Evolutionary conservation across 2,797 vertebrate species (phyloP), one percentile per base, ranked within the genome.

Genomic region (Sebastes matsubarae): DNA sequence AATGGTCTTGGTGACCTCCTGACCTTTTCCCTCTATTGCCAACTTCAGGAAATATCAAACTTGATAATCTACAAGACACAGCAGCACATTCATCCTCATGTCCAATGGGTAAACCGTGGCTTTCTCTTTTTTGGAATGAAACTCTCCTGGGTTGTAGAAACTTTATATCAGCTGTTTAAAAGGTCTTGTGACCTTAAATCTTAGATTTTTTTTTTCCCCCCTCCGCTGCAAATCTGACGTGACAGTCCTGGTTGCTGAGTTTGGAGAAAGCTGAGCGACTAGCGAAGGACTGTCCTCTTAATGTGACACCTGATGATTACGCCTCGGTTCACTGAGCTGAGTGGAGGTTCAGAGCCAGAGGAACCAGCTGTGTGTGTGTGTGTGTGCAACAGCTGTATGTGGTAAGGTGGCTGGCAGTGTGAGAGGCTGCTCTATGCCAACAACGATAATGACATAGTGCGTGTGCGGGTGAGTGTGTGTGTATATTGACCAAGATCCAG

Each of bases 291-390:
- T 57, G 84, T 91, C 82, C 87, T 89, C 80, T 79, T 89, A 85
- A 91, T 87, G 91, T 91, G 93, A 92, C 92, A 93, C 91, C 91
- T 91, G 91, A 92, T 92, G 92, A 93, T 89, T 88, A 83, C 2
- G 65, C 27, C 52, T 72, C 34, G 85, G 85, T 91, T 90, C 88
- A 79, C 79, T 89, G 90, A 82, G 81, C 84, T 70, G 80, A 81
- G 86, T 27, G 75, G 54, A 73, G 29, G 71, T 72, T 77, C 29
- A 16, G 60, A 87, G 87, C 89, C 83, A 87, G 65, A 75, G 63
- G 55, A 85, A 61, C 72, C 81, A 89, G 83, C 84, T 88, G 89
- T 79, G 83, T 83, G 83, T 66, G 67, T 82, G 64, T 75, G 70
- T 72, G 64, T 13, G 38, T 34, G 46, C 16, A 80, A 74, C 84